Base-by-base conservation (phyloP, 1,140 invertebrate genomes). In the Sitodiplosis mosellana region DNA sequence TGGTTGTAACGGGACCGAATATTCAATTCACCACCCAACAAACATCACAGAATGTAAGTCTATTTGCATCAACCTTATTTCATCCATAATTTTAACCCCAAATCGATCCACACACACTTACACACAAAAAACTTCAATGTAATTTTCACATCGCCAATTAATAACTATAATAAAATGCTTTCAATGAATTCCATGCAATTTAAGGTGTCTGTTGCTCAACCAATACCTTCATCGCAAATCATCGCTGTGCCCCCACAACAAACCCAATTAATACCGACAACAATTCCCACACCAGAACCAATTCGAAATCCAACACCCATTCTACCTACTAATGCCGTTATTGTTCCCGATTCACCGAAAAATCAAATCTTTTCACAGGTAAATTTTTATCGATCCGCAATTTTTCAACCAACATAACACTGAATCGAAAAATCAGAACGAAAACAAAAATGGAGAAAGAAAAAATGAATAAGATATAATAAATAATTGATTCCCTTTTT, bases 261-360 rank as follows among this genome's bases (percentile, higher is more conserved):
- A 18, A 43, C 61, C 0, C 47, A 48, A 15, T 55, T 59, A 33
- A 56, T 59, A 45, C 54, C 60, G 17, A 53, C 59, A 2, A 57
- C 59, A 3, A 27, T 27, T 27, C 27, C 27, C 27, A 62, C 60
- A 7, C 55, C 60, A 6, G 56, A 64, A 45, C 61, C 61, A 17
- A 12, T 59, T 37, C 57, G 60, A 1, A 59, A 60, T 33, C 45
- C 59, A 6, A 59, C 61, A 33, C 56, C 58, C 27, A 54, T 57
- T 18, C 15, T 45, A 33, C 43, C 43, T 14, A 19, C 43, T 33
- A 45, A 45, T 33, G 22, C 43, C 15, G 43, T 45, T 22, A n/a
- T 45, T 27, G 22, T 45, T 33, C 20, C 21, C 21, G 6, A 45
- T 45, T 45, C 41, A 42, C 18, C 43, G 33, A 17, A 22, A 45